Evolutionary conservation across 2,888 invertebrate genomes (phyloP).

Genomic region (Parnassius apollo): DNA sequence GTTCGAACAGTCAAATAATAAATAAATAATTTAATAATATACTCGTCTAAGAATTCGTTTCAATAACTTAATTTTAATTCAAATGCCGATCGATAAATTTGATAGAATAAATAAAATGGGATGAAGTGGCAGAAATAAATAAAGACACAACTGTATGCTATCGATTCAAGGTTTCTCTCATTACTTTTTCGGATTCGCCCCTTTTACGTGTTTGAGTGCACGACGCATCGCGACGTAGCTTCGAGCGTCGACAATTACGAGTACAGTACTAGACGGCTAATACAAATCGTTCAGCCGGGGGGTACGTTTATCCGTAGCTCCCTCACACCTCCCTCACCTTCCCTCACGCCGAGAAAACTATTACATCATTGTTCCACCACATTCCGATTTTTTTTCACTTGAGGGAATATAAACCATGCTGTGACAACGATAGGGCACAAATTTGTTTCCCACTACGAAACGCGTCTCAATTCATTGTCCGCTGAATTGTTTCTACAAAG

Average conservation of each 20-base stretch:
- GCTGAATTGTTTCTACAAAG: slow-evolving; percentile 27
- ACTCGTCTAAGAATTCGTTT: too few species aligned
- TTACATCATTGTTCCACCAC: slow-evolving; percentile 59
- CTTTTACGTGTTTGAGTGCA: slow-evolving; percentile 63
- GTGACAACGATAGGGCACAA: slow-evolving; percentile 40
- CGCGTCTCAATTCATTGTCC: slow-evolving; percentile 27
- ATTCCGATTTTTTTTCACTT: slow-evolving; percentile 48
- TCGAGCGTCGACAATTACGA: slow-evolving; percentile 74
- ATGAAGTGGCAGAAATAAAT: slow-evolving; percentile 2
- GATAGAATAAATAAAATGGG: too few species aligned
- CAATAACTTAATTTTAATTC: too few species aligned
- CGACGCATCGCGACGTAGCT: slow-evolving; percentile 55
- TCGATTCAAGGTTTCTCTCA: slow-evolving; percentile 52
- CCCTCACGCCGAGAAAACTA: slow-evolving; percentile 57
- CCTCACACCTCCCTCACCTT: slow-evolving; percentile 45
- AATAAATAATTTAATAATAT: neutral
- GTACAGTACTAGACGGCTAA: slow-evolving; percentile 76
- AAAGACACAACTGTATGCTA: slow-evolving; percentile 30
- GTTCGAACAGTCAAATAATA: neutral
- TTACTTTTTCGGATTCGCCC: slow-evolving; percentile 58
- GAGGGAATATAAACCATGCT: slow-evolving; percentile 44
- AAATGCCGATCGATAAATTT: too few species aligned
- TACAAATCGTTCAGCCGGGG: slow-evolving; percentile 77
- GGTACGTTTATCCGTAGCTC: slow-evolving; percentile 64
- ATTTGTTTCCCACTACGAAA: slow-evolving; percentile 38